Percentiles rank a stretch among this genome's conserved stretches.
phyloP scores from a whole-genome alignment of 1,140 invertebrate genomes.

The Caenorhabditis briggsae region DNA sequence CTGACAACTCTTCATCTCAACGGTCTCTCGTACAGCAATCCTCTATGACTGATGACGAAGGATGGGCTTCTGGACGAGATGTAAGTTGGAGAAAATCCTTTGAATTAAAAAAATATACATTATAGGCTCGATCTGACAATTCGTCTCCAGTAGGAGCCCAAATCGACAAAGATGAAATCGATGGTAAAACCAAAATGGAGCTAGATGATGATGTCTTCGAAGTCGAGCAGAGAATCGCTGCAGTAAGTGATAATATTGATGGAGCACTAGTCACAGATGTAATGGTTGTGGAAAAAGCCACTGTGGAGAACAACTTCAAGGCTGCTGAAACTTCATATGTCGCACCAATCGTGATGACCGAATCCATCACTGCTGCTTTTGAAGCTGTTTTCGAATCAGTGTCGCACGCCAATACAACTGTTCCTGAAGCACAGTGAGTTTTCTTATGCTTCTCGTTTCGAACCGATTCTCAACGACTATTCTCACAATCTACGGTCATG shows the following conservation, averaged over 20 bases:
- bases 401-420: neutral
- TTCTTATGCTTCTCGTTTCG: neutral
- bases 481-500: neutral
- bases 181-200: slow-evolving; percentile 5
- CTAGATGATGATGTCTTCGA: slow-evolving; percentile 22
- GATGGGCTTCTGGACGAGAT: slow-evolving; percentile 30
- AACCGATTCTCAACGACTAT: neutral
- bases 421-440: slow-evolving; percentile 19
- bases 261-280: slow-evolving; percentile 3
- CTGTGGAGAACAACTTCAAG: neutral
- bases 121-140: slow-evolving; percentile 5
- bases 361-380: slow-evolving; percentile 18
- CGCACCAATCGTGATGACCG: neutral
- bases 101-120: neutral
- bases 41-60: slow-evolving; percentile 37
- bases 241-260: slow-evolving; percentile 18
- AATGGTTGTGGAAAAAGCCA: neutral
- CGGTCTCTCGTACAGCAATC: slow-evolving; percentile 18
- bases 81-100: neutral
- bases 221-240: neutral
- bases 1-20: slow-evolving; percentile 29
- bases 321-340: neutral
- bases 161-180: slow-evolving; percentile 4
- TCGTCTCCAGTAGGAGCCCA: neutral
- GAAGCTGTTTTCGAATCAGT: slow-evolving; percentile 34